A percentile compares a stretch with the other conserved stretches of the same genome.
phyloP scores from a whole-genome alignment of 2,113 vertebrate genomes.

The cat (Felis catus) region F.catus_Fca126_mat1.0 CM031412.1:169863001-169863500 shows the following conservation, averaged over 20 bases:
- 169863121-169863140: neutral
- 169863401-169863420: neutral
- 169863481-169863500: slow-evolving; percentile 50
- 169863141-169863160: neutral
- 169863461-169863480: neutral
- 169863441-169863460: slow-evolving; percentile 56
- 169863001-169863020: neutral
- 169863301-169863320: slow-evolving; percentile 12
- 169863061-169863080: neutral
- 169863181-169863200: slow-evolving; percentile 27
- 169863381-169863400: slow-evolving; percentile 30
- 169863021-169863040: neutral
- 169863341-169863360: slow-evolving; percentile 25
- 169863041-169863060: neutral
- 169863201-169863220: neutral
- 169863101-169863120: slow-evolving; percentile 21
- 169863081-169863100: neutral
- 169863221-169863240: neutral
- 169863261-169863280: slow-evolving; percentile 34
- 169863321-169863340: slow-evolving; percentile 38
- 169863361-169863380: neutral
- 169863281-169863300: neutral
- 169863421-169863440: neutral
- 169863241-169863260: slow-evolving; percentile 28
- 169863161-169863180: neutral